Percentiles rank a stretch among this genome's conserved stretches.
phyloP scores from a whole-genome alignment of 2,113 vertebrate genomes.

The Mionectes macconnelli region DNA sequence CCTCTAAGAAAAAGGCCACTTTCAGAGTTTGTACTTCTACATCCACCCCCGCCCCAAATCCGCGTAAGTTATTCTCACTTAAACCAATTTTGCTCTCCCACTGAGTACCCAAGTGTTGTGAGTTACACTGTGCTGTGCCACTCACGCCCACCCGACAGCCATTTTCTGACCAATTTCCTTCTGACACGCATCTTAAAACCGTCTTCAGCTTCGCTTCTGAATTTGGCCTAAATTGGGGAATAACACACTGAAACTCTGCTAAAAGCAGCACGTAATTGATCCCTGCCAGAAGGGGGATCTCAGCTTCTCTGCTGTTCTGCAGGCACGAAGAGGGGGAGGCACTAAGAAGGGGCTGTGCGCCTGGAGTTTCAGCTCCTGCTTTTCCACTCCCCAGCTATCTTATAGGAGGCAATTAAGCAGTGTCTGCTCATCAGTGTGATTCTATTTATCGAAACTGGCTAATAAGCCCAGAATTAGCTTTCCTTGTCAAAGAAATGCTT shows the following conservation, averaged over 20 bases:
- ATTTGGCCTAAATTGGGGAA: background rate
- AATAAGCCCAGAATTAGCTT: background rate
- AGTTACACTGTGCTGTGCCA: background rate
- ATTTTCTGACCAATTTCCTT: conserved; percentile 53
- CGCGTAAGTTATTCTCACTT: conserved; percentile 7
- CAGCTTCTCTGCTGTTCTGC: background rate
- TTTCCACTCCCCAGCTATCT: background rate
- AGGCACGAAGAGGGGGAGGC: background rate
- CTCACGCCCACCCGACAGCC: background rate
- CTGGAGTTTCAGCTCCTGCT: background rate
- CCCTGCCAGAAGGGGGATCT: background rate
- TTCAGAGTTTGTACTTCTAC: conserved; percentile 19
- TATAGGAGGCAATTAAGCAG: background rate
- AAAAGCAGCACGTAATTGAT: background rate
- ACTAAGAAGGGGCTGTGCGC: background rate
- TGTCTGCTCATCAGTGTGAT: background rate
- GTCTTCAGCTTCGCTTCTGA: background rate
- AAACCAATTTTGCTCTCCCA: conserved; percentile 21
- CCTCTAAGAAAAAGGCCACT: background rate
- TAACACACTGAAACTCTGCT: background rate
- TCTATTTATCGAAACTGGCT: background rate
- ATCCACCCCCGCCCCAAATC: background rate
- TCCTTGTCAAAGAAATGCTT: background rate
- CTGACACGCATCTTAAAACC: conserved; percentile 1
- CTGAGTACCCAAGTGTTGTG: background rate